Conservation (phyloP, 2,113 vertebrate species). For the Bos javanicus region DNA sequence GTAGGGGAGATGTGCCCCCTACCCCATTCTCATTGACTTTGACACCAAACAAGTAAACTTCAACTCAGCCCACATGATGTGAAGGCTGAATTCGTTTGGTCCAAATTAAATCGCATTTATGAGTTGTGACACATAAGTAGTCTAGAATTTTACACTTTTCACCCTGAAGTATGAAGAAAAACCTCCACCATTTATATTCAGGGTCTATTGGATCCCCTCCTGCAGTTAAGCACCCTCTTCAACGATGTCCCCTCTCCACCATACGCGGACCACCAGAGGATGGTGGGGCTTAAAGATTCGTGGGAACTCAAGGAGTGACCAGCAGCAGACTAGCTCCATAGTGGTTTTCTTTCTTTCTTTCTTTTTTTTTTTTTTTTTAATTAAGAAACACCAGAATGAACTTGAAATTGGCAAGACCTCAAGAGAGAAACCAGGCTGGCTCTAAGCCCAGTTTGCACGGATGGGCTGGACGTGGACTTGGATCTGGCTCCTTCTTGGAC, state of each 20-base stretch:
- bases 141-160: not conserved
- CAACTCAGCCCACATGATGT: not conserved
- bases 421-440: constrained; percentile 5
- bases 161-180: not conserved
- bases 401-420: constrained; percentile 21
- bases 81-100: not conserved
- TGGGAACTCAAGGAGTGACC: not conserved
- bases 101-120: not conserved
- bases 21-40: not conserved
- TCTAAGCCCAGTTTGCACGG: not conserved
- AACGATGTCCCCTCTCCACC: not conserved
- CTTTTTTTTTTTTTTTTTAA: not conserved
- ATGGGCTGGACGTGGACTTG: not conserved
- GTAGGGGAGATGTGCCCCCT: not conserved
- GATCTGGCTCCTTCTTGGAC: not conserved
- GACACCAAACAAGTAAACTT: constrained; percentile 31
- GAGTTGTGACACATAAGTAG: not conserved
- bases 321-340: not conserved
- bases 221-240: too few species aligned
- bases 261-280: rapidly evolving
- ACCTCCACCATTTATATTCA: not conserved
- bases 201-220: too few species aligned
- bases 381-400: constrained; percentile 35
- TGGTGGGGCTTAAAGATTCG: rapidly evolving
- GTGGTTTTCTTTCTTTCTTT: not conserved